phyloP scores from a whole-genome alignment of 2,888 invertebrate genomes.

The Bugula neritina region DNA sequence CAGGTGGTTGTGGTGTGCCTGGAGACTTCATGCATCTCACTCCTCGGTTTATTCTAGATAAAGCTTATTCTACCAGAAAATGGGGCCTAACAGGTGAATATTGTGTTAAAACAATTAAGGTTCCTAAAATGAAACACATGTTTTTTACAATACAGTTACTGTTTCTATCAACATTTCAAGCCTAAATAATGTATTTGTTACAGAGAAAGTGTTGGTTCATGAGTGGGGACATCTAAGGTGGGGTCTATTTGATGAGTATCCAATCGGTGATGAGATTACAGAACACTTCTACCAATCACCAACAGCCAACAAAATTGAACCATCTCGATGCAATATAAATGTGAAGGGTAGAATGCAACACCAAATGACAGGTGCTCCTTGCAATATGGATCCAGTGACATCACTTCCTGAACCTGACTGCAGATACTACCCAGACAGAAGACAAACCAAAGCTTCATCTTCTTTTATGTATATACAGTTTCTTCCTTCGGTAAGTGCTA shows the following conservation, averaged over 20 bases:
- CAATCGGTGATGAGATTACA: constrained; percentile 22
- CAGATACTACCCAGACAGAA: constrained; percentile 28
- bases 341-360: constrained; percentile 20
- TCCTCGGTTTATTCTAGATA: constrained; percentile 30
- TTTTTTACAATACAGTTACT: too few species aligned
- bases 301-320: constrained; percentile 10
- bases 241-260: constrained; percentile 63
- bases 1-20: constrained; percentile 13
- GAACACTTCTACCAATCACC: constrained; percentile 28
- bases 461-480: constrained; percentile 15
- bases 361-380: neutral
- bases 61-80: constrained; percentile 26
- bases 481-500: constrained; percentile 20
- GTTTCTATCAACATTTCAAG: too few species aligned
- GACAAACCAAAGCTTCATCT: neutral
- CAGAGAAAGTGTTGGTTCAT: constrained; percentile 57
- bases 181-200: too few species aligned
- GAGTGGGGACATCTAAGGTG: constrained; percentile 64
- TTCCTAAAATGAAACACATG: too few species aligned
- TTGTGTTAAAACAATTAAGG: too few species aligned
- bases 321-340: constrained; percentile 18
- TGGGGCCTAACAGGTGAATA: constrained; percentile 19
- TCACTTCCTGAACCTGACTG: constrained; percentile 29
- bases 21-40: constrained; percentile 26
- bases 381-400: constrained; percentile 23